Evolutionary conservation across 2,113 vertebrate genomes (phyloP).

Genomic region (Hyla sarda): DNA sequence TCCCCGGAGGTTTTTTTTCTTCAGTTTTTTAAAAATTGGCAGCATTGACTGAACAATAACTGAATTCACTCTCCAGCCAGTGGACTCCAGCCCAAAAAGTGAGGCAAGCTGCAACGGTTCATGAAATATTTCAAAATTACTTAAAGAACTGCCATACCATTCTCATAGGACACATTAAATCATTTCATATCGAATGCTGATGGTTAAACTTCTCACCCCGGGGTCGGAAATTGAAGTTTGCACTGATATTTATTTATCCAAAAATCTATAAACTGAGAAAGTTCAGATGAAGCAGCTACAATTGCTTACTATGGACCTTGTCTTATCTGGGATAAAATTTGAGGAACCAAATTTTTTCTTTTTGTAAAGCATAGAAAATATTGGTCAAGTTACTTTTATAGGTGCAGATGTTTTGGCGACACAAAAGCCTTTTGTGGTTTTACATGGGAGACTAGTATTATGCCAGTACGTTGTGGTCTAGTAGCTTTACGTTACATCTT

Average conservation of each 20-base stretch:
- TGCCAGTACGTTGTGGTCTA: too few relatives aligned
- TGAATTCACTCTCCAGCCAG: slow-evolving; percentile 6
- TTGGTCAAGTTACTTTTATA: too few relatives aligned
- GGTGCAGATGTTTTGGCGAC: too few relatives aligned
- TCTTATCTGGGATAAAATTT: background rate
- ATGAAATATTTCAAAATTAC: slow-evolving; percentile 23
- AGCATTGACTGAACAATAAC: slow-evolving; percentile 1
- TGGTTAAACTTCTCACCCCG: background rate
- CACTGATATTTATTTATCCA: background rate
- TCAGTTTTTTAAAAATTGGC: slow-evolving; percentile 26
- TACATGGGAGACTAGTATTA: too few relatives aligned
- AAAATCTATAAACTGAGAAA: background rate
- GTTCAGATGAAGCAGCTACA: background rate
- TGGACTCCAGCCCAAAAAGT: slow-evolving; percentile 17
- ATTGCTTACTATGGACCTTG: background rate
- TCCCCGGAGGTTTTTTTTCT: background rate
- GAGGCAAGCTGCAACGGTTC: slow-evolving; percentile 10
- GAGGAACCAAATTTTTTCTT: background rate
- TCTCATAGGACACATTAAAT: slow-evolving; percentile 34
- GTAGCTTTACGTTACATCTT: too few relatives aligned
- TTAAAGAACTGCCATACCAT: background rate
- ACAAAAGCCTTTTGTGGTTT: too few relatives aligned
- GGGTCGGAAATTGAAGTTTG: background rate
- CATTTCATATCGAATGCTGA: background rate
- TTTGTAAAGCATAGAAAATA: too few relatives aligned